A percentile compares a stretch with the other conserved stretches of the same genome.
phyloP scores from a whole-genome alignment of 2,888 invertebrate genomes.

The Yponomeuta cagnagella region DNA sequence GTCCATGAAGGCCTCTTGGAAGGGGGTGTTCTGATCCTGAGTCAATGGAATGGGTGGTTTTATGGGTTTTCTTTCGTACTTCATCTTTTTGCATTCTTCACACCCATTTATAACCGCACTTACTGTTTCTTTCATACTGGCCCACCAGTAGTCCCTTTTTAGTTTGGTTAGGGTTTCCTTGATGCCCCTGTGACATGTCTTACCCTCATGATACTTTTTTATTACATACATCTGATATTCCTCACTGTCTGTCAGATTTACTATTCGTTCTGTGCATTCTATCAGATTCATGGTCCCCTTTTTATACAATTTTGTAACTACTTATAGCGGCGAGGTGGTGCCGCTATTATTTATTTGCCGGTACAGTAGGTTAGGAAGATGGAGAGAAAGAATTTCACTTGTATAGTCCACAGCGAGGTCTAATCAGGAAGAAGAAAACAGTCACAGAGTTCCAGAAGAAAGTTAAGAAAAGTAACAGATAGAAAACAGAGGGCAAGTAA shows the following conservation, averaged over 20 bases:
- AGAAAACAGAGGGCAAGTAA: no score
- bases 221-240: constrained; percentile 21
- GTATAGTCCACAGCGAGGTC: no score
- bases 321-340: neutral
- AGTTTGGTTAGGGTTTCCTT: constrained; percentile 21
- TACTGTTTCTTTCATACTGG: constrained; percentile 21
- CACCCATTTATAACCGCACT: constrained; percentile 25
- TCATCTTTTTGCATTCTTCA: constrained; percentile 24
- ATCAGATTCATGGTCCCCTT: constrained; percentile 18
- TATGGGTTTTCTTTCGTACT: constrained; percentile 24
- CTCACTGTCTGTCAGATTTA: constrained; percentile 17
- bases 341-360: no score
- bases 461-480: no score
- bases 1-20: constrained; percentile 12
- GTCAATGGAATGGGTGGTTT: constrained; percentile 27
- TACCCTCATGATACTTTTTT: constrained; percentile 22
- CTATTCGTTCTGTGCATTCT: constrained; percentile 22
- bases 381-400: no score
- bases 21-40: constrained; percentile 22
- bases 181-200: constrained; percentile 24
- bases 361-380: no score
- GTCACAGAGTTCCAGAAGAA: no score
- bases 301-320: constrained; percentile 17
- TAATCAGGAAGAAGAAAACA: no score
- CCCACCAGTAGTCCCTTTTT: constrained; percentile 18